Base-by-base conservation (phyloP, 2,888 invertebrate genomes). In the Drosophila kokeensis region DNA sequence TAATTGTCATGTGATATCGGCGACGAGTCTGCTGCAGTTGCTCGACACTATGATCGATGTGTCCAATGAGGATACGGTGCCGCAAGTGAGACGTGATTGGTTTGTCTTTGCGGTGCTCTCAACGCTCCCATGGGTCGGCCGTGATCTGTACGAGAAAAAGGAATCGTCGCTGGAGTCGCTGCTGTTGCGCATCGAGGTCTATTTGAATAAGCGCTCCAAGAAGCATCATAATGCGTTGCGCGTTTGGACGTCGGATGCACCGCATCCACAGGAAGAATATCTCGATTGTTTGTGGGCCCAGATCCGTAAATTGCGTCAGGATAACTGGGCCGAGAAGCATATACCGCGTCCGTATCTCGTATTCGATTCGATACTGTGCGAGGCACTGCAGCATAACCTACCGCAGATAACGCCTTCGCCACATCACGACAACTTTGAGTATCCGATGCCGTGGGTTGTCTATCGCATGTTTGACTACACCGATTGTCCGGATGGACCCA, bases 391-490 rank as follows among this genome's bases (percentile, higher is more conserved):
- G 91, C 99, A 99, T 92, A 98, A 98, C 91, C 94, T 99, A 76
- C 99, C 98, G 4, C 95, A 96, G 67, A 97, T 99, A 92, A 93
- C 97, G 90, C 97, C 99, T 15, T 98, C 99, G 6, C 97, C 98
- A 0, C 99, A 99, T 94, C 97, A 98, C 91, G 97, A 98, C 77
- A 95, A 96, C 2, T 97, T 96, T 91, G 94, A 95, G 30, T 99
- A 99, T 93, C 99, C 99, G 0, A 96, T 98, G 95, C 99, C 99
- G 0, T 96, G 96, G 92, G 98, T 98, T 2, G 96, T 99, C 42
- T 99, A 98, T 93, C 95, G 98, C 49, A 97, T 99, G 96, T 99
- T 99, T 94, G 99, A 99, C 93, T 99, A 99, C 92, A 99, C 99
- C 0, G 99, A 99, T 93, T 99, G 99, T 85, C 99, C 99, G 0